These are phyloP conservation scores for Caenorhabditis sp. DNA, from an alignment of 2,888 invertebrate species.

Conservation along the genomic window DNA sequence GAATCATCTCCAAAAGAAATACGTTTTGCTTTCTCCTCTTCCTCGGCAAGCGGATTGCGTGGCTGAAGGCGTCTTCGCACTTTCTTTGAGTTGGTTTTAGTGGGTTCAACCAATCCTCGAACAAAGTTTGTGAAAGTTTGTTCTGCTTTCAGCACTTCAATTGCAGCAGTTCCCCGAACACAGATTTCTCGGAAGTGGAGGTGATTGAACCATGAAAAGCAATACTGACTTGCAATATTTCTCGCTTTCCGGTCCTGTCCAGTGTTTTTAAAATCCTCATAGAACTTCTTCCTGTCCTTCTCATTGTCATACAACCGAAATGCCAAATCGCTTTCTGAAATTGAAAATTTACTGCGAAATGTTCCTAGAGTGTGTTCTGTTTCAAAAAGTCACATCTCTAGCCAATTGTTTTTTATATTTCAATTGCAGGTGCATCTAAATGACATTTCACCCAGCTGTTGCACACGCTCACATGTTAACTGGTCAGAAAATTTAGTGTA, in stretches of 20 bases:
- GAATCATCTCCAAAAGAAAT: constrained; percentile 16
- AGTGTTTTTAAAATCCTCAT: too few relatives aligned
- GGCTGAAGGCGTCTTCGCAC: constrained; percentile 2
- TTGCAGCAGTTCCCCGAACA: constrained; percentile 13
- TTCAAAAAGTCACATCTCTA: neutral
- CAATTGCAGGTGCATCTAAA: too few relatives aligned
- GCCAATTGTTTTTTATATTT: too few relatives aligned
- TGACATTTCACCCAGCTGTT: neutral
- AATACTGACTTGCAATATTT: constrained; percentile 10
- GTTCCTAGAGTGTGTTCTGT: neutral
- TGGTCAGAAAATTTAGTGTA: neutral
- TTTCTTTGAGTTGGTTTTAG: neutral
- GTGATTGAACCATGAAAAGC: constrained; percentile 42
- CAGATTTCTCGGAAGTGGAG: constrained; percentile 40
- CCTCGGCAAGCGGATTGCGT: constrained; percentile 11
- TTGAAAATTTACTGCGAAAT: neutral
- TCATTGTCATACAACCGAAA: constrained; percentile 4
- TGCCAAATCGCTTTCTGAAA: constrained; percentile 41
- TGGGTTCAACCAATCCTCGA: neutral
- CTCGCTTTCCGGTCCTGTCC: too few relatives aligned
- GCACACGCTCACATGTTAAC: neutral
- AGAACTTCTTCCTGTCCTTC: neutral
- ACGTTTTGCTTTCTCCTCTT: constrained; percentile 3
- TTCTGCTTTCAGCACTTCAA: constrained; percentile 23
- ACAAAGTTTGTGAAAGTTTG: constrained; percentile 18